Evolutionary conservation across 2,888 invertebrate genomes (phyloP), one percentile per base, ranked within the genome.

Genomic region (Gisinianus flammeolus): DNA sequence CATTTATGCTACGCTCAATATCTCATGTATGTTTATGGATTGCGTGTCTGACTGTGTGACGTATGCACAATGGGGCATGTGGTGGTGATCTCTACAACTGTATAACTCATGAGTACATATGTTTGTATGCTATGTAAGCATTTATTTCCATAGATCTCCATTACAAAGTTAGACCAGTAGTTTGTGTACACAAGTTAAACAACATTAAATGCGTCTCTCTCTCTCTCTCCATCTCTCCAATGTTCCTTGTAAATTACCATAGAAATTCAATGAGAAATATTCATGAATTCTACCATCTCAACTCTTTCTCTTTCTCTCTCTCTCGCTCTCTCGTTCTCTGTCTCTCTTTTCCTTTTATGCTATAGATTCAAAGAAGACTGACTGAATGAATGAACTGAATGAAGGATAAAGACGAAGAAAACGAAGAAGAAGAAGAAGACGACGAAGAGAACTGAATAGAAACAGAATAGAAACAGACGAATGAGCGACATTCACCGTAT

Each of bases 241-340:
- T 62, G 44, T 44, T 2, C 44, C 44, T 24, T 67, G 33, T 67
- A 72, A 56, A 58, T 72, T 56, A 72, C 33, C 72, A 72, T 72
- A 54, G 72, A 33, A 31, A 72, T 72, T 56, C 62, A 56, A 72
- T 33, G 72, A 72, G 72, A 72, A 72, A 72, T 72, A 72, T 72
- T 72, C 72, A 72, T 72, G 72, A 72, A 72, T 72, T 72, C 71
- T 67, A 33, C 22, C 67, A 67, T 67, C 26, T 30, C 22, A 19
- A 19, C 67, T 33, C 67, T 33, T 5, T 33, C 31, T 10, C 67
- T 22, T 10, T 33, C 67, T 44, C n/a, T 44, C 19, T 12, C 19
- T 44, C 44, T 44, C 44, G 19, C 44, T 44, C 12, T 44, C 19
- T 19, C 44, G 19, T 44, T 6, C 44, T 44, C 44, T 19, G 19